These are phyloP conservation scores for Polypedilum pembai DNA, from an alignment of 1,140 invertebrate genomes.

Conservation along the genomic window DNA sequence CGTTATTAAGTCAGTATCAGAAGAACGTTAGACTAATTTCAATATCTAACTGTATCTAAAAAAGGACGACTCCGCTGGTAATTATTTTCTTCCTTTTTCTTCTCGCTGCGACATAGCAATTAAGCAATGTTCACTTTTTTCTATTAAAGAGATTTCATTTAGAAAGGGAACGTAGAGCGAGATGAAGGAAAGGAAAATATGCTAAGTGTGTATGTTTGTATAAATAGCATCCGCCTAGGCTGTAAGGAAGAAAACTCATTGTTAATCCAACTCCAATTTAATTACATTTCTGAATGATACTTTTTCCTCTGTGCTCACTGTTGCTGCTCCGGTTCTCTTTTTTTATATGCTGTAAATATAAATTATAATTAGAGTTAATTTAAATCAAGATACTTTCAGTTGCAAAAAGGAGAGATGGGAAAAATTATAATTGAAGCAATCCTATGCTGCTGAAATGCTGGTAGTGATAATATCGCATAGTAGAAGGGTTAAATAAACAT, in stretches of 20 bases:
- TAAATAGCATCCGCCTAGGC: background rate
- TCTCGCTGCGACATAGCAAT: conserved; percentile 9
- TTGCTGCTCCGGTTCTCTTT: background rate
- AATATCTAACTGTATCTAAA: background rate
- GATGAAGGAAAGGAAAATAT: too few relatives aligned
- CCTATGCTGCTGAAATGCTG: background rate
- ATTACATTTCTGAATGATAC: background rate
- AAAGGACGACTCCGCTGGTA: background rate
- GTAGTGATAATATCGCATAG: background rate
- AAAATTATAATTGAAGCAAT: background rate
- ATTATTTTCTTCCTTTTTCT: conserved; percentile 14
- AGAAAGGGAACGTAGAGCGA: too few relatives aligned
- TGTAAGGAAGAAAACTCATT: background rate
- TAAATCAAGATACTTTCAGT: background rate
- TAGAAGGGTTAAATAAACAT: background rate
- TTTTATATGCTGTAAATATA: background rate
- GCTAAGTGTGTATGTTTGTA: too few relatives aligned
- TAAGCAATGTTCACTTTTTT: conserved; percentile 6
- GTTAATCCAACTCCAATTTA: conserved; percentile 18
- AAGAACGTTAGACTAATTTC: too few relatives aligned
- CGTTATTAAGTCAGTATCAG: too few relatives aligned
- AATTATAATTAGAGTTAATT: conserved; percentile 9
- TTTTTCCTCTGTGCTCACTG: background rate
- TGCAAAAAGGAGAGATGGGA: background rate
- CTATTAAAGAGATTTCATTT: background rate